Conservation (phyloP, 2,888 invertebrate genomes). For the Drosophila buzzatii region DNA sequence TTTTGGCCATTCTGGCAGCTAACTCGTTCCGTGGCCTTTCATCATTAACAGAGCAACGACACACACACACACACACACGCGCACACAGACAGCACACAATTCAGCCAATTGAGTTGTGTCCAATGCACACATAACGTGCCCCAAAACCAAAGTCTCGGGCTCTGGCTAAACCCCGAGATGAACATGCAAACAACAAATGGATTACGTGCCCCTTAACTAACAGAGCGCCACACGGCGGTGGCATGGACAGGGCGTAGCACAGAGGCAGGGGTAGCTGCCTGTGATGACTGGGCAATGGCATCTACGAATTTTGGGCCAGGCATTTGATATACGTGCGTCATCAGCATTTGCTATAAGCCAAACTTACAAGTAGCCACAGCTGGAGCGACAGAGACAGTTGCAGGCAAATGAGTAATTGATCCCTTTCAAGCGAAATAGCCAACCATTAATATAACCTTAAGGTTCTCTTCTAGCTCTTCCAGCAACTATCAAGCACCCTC, state of each 20-base stretch:
- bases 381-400: neutral
- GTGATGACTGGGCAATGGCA: slow-evolving; percentile 2
- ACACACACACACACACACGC: slow-evolving; percentile 18
- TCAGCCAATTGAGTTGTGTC: slow-evolving; percentile 68
- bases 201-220: slow-evolving; percentile 69
- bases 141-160: slow-evolving; percentile 17
- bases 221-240: slow-evolving; percentile 33
- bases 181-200: slow-evolving; percentile 75
- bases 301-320: slow-evolving; percentile 31
- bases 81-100: slow-evolving; percentile 34
- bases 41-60: slow-evolving; percentile 65
- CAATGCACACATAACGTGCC: slow-evolving; percentile 58
- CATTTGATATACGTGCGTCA: slow-evolving; percentile 39
- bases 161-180: slow-evolving; percentile 49
- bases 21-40: slow-evolving; percentile 67
- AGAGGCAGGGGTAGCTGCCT: neutral
- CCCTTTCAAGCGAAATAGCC: neutral
- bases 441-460: neutral
- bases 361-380: neutral
- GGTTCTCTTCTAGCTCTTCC: neutral
- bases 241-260: too few species aligned
- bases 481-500: neutral
- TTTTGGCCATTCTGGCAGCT: slow-evolving; percentile 68
- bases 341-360: slow-evolving; percentile 25
- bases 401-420: slow-evolving; percentile 3